These are phyloP conservation scores for Pyrochroa serraticornis DNA, from an alignment of 2,888 invertebrate species.

Conservation along the genomic window DNA sequence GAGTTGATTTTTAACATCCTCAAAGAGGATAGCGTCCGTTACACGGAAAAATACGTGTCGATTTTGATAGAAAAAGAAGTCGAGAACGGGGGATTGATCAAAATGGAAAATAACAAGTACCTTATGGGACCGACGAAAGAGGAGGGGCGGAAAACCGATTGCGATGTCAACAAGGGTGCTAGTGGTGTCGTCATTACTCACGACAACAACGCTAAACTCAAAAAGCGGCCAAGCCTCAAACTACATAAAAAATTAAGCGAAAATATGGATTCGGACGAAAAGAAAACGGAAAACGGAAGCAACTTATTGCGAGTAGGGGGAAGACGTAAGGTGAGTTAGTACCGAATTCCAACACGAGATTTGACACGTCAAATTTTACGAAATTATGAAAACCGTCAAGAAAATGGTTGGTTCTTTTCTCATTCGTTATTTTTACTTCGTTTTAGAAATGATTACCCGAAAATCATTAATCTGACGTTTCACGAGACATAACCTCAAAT, in stretches of 20 bases:
- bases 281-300: slow-evolving; percentile 37
- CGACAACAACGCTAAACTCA: background rate
- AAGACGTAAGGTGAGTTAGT: slow-evolving; percentile 61
- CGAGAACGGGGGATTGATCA: slow-evolving; percentile 70
- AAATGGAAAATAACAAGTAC: slow-evolving; percentile 71
- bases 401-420: background rate
- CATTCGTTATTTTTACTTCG: too few relatives aligned
- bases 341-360: background rate
- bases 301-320: slow-evolving; percentile 62
- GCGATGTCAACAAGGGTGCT: slow-evolving; percentile 2
- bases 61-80: slow-evolving; percentile 74
- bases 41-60: slow-evolving; percentile 68
- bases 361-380: background rate
- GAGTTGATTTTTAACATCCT: slow-evolving; percentile 70
- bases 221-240: background rate
- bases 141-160: slow-evolving; percentile 28
- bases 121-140: slow-evolving; percentile 66
- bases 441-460: too few relatives aligned
- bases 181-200: background rate
- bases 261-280: slow-evolving; percentile 44
- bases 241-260: slow-evolving; percentile 28
- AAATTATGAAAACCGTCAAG: background rate
- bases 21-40: slow-evolving; percentile 68
- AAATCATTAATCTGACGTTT: background rate
- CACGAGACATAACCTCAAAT: slow-evolving; percentile 23